Evolutionary conservation across 2,113 vertebrate species (phyloP).

Genomic region (Glareola pratincola): DNA sequence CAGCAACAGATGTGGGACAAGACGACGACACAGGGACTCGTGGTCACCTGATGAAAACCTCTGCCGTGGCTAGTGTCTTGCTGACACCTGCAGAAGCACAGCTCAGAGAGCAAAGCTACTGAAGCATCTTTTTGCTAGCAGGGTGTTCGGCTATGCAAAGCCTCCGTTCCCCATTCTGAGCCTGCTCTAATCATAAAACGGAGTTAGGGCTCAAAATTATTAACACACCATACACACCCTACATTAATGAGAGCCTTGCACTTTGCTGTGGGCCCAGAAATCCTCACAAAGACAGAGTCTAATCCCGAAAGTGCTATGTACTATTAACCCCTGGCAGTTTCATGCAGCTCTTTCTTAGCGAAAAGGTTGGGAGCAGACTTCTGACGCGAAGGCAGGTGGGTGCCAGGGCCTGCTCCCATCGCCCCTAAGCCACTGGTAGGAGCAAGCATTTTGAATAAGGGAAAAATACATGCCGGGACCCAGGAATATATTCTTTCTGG

Average conservation of each 20-base stretch:
- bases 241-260: neutral
- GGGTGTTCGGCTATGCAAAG: neutral
- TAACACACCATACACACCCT: constrained; percentile 11
- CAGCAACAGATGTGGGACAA: neutral
- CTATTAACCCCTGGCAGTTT: neutral
- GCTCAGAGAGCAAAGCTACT: neutral
- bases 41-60: neutral
- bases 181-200: neutral
- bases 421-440: too few species aligned
- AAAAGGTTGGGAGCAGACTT: neutral
- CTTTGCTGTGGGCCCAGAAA: constrained; percentile 31
- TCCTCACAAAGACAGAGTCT: neutral
- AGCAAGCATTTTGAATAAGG: neutral
- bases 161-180: neutral
- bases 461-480: neutral
- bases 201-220: neutral
- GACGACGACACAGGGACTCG: neutral
- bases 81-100: neutral
- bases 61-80: neutral
- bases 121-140: neutral
- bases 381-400: fast-evolving
- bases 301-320: neutral
- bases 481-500: neutral
- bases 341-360: neutral
- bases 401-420: neutral